Conservation (phyloP, 2,113 vertebrate genomes). For the Pelobates fuscus region DNA sequence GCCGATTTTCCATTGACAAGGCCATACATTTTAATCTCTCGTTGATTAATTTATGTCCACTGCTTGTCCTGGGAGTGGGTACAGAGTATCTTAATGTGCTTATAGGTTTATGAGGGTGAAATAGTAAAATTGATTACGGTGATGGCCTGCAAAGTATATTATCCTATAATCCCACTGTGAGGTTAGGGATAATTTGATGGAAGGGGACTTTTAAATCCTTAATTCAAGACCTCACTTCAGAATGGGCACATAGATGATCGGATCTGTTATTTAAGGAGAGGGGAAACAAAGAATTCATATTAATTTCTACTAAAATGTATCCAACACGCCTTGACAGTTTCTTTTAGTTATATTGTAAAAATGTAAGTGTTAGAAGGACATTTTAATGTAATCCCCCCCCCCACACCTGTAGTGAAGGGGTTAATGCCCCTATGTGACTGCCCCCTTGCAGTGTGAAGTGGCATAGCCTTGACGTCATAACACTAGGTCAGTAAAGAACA, state of each 20-base stretch:
- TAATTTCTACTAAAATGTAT: too few relatives aligned
- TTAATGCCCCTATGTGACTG: not conserved
- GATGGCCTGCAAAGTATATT: slow-evolving; percentile 51
- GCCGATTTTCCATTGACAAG: slow-evolving; percentile 39
- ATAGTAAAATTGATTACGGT: slow-evolving; percentile 43
- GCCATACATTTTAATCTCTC: slow-evolving; percentile 17
- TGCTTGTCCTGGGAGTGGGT: slow-evolving; percentile 43
- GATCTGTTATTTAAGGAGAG: too few relatives aligned
- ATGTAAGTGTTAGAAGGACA: too few relatives aligned
- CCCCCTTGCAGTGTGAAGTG: not conserved
- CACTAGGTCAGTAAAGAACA: not conserved
- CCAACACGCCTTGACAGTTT: too few relatives aligned
- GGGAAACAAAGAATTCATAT: too few relatives aligned
- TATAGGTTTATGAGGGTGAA: slow-evolving; percentile 42
- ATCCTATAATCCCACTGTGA: slow-evolving; percentile 46
- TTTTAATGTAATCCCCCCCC: too few relatives aligned
- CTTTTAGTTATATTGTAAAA: too few relatives aligned
- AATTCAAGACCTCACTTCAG: slow-evolving; percentile 13
- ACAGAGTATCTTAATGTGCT: slow-evolving; percentile 38
- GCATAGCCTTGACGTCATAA: not conserved
- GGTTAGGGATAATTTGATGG: slow-evolving; percentile 49
- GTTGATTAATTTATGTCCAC: slow-evolving; percentile 43
- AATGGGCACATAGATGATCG: slow-evolving; percentile 23
- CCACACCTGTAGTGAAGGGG: not conserved
- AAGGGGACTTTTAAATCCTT: slow-evolving; percentile 17